Conservation (phyloP, 1,140 invertebrate genomes). For the Trichogramma pretiosum region DNA sequence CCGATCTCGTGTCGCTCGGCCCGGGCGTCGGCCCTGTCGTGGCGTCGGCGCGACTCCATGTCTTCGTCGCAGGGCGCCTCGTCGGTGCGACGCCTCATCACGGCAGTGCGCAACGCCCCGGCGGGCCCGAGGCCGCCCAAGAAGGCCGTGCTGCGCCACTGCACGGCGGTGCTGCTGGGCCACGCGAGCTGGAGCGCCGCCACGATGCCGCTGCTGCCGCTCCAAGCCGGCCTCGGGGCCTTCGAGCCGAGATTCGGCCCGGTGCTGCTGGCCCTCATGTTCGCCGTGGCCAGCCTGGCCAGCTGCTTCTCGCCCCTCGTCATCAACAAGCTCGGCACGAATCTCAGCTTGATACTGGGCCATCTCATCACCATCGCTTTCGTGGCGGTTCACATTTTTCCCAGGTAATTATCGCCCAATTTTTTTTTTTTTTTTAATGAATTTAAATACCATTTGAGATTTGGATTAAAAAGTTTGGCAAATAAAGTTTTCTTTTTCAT, state of each 20-base stretch:
- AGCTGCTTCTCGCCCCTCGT: slow-evolving; percentile 47
- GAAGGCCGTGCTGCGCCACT: slow-evolving; percentile 45
- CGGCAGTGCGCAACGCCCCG: slow-evolving; percentile 48
- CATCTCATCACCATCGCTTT: slow-evolving; percentile 49
- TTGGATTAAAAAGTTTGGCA: too few species aligned
- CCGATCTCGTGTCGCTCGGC: slow-evolving; percentile 50
- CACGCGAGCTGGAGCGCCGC: slow-evolving; percentile 55
- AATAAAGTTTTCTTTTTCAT: too few species aligned
- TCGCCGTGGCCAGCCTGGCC: slow-evolving; percentile 46
- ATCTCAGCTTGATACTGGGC: slow-evolving; percentile 42
- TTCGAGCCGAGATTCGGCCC: slow-evolving; percentile 45
- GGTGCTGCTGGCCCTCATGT: slow-evolving; percentile 46
- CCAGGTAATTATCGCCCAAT: slow-evolving; percentile 50
- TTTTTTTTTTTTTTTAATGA: too few species aligned
- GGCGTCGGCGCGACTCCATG: slow-evolving; percentile 53
- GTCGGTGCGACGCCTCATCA: slow-evolving; percentile 57
- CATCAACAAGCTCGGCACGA: slow-evolving; percentile 49
- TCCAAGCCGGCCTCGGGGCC: slow-evolving; percentile 45
- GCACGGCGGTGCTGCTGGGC: slow-evolving; percentile 49
- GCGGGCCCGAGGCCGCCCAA: slow-evolving; percentile 43
- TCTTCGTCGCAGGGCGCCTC: slow-evolving; percentile 60
- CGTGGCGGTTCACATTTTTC: slow-evolving; percentile 51
- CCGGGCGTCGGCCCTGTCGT: slow-evolving; percentile 38
- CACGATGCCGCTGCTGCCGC: slow-evolving; percentile 52
- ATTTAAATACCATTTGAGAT: too few species aligned